Conservation (phyloP, 2,888 invertebrate genomes). For the Trilocha varians region DNA sequence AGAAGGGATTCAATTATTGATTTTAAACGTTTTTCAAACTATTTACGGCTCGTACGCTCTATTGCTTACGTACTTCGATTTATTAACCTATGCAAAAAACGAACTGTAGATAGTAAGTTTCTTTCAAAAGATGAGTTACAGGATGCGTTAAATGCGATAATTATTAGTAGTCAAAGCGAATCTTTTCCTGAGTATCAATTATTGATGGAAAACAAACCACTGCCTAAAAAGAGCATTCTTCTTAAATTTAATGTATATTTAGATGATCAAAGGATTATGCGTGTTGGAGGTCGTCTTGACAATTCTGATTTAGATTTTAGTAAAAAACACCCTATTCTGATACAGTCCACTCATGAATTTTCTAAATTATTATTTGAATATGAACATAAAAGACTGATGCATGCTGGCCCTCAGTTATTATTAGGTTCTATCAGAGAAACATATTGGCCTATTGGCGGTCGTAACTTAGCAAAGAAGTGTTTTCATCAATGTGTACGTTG, state of each 20-base stretch:
- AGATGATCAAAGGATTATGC: slow-evolving; percentile 14
- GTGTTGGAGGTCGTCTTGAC: slow-evolving; percentile 14
- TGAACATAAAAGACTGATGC: slow-evolving; percentile 14
- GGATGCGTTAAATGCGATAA: slow-evolving; percentile 9
- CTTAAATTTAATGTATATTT: slow-evolving; percentile 15
- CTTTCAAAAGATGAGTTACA: slow-evolving; percentile 5
- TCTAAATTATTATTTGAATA: slow-evolving; percentile 11
- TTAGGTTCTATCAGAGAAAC: slow-evolving; percentile 12
- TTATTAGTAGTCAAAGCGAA: slow-evolving; percentile 11
- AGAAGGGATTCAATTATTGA: slow-evolving; percentile 5
- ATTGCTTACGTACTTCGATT: slow-evolving; percentile 14
- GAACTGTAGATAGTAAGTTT: background rate
- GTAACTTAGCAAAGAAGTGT: slow-evolving; percentile 11
- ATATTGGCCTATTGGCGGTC: slow-evolving; percentile 18
- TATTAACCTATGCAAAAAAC: slow-evolving; percentile 9
- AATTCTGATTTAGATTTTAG: slow-evolving; percentile 12
- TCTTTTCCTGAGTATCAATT: slow-evolving; percentile 16
- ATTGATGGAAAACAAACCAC: slow-evolving; percentile 6
- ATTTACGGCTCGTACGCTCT: slow-evolving; percentile 7
- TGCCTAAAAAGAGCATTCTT: slow-evolving; percentile 9
- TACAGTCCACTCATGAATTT: slow-evolving; percentile 24
- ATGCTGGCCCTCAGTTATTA: slow-evolving; percentile 18
- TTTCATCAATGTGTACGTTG: no score
- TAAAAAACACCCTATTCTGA: slow-evolving; percentile 20
- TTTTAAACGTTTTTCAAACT: slow-evolving; percentile 7